Conservation (phyloP, 2,888 invertebrate genomes). For the Halocaridina rubra region DNA sequence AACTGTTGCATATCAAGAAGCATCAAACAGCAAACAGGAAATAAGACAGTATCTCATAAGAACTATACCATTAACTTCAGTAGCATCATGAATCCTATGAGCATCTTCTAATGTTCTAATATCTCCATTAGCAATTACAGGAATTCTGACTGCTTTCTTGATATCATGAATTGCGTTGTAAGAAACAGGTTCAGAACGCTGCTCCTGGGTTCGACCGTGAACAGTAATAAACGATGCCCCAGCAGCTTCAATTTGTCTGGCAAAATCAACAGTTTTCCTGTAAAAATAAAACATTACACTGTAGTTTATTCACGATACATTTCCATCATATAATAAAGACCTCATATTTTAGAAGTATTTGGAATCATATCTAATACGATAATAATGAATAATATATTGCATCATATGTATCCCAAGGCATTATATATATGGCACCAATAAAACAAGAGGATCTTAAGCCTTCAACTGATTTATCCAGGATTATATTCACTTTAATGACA, state of each 20-base stretch:
- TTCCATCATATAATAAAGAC: too few species aligned
- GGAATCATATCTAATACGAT: too few species aligned
- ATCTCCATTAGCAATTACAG: slow-evolving; percentile 94
- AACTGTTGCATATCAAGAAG: neutral
- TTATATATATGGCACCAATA: too few species aligned
- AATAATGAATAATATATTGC: too few species aligned
- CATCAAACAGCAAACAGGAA: neutral
- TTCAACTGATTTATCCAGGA: too few species aligned
- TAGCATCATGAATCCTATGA: slow-evolving; percentile 74
- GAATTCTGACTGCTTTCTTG: slow-evolving; percentile 79
- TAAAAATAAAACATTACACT: too few species aligned
- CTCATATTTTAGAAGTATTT: too few species aligned
- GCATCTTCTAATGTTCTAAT: slow-evolving; percentile 82
- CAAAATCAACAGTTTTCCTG: slow-evolving; percentile 80
- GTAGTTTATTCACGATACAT: neutral
- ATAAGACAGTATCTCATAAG: neutral
- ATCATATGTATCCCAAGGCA: too few species aligned
- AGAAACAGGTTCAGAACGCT: slow-evolving; percentile 79
- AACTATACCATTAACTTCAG: slow-evolving; percentile 76
- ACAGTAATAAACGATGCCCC: slow-evolving; percentile 90
- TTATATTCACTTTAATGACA: too few species aligned
- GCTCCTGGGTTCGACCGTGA: slow-evolving; percentile 89
- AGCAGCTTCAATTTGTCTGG: slow-evolving; percentile 82
- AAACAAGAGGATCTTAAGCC: too few species aligned
- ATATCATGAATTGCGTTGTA: slow-evolving; percentile 78